Evolutionary conservation across 2,113 vertebrate genomes (phyloP).

Genomic region (Tragelaphus buxtoni): DNA sequence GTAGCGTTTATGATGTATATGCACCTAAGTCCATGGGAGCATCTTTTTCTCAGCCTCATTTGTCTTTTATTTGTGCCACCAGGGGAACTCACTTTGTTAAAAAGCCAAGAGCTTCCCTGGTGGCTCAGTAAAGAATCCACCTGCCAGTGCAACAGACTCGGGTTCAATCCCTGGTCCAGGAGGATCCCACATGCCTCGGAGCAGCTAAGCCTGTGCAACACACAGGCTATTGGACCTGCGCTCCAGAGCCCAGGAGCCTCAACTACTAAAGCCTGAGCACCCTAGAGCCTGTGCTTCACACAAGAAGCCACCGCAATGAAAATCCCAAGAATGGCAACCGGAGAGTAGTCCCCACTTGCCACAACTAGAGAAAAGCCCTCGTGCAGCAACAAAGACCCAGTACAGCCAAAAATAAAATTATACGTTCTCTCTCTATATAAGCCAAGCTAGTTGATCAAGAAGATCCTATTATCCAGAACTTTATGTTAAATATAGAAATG

Average conservation of each 20-base stretch:
- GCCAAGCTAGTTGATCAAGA: background rate
- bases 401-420: background rate
- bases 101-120: background rate
- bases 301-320: background rate
- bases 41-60: background rate
- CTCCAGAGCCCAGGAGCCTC: background rate
- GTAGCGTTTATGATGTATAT: background rate
- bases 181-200: background rate
- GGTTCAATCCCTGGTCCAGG: background rate
- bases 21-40: background rate
- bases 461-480: background rate
- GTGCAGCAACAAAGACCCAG: background rate
- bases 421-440: background rate
- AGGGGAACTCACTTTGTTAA: background rate
- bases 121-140: background rate
- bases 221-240: background rate
- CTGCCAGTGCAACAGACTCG: background rate
- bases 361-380: background rate
- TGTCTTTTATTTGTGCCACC: background rate
- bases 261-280: background rate
- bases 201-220: background rate
- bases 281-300: background rate
- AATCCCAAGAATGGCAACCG: background rate
- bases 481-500: background rate
- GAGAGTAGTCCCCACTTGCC: background rate